Evolutionary conservation across 2,888 invertebrate genomes (phyloP).

Genomic region (Dicycla oo): DNA sequence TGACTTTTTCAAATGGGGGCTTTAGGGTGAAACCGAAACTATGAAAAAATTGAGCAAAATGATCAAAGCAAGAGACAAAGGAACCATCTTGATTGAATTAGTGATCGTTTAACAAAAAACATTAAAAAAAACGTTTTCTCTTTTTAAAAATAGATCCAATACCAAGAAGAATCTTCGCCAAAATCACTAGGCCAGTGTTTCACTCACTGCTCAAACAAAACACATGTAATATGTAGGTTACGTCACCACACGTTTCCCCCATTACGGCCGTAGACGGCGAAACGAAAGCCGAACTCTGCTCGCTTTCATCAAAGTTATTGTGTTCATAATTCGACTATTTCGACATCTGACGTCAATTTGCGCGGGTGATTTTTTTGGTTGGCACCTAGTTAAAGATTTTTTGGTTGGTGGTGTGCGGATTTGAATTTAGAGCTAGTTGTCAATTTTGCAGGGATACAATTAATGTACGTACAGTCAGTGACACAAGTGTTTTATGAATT

Average conservation of each 20-base stretch:
- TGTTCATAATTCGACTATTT: constrained; percentile 57
- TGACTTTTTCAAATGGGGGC: too few relatives aligned
- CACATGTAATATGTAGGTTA: constrained; percentile 45
- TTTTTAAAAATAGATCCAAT: not conserved
- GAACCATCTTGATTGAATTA: not conserved
- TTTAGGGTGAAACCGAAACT: too few relatives aligned
- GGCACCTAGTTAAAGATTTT: not conserved
- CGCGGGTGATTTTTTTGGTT: constrained; percentile 27
- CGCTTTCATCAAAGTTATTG: constrained; percentile 61
- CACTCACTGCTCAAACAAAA: constrained; percentile 31
- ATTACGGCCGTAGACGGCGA: constrained; percentile 51
- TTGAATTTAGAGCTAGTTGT: constrained; percentile 3
- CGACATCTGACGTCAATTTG: constrained; percentile 46
- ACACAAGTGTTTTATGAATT: constrained; percentile 1
- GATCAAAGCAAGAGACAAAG: not conserved
- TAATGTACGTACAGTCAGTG: not conserved
- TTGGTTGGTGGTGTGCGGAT: constrained; percentile 1
- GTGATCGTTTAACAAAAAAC: not conserved
- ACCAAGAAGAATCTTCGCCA: constrained; percentile 1
- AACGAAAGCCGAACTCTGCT: constrained; percentile 55
- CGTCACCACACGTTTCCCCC: constrained; percentile 60
- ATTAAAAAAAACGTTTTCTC: not conserved
- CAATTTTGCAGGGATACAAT: not conserved
- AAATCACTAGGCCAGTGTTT: constrained; percentile 33
- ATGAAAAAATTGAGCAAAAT: too few relatives aligned